Base-by-base conservation (phyloP, 2,888 invertebrate species). In the Augiades crinisus region DNA sequence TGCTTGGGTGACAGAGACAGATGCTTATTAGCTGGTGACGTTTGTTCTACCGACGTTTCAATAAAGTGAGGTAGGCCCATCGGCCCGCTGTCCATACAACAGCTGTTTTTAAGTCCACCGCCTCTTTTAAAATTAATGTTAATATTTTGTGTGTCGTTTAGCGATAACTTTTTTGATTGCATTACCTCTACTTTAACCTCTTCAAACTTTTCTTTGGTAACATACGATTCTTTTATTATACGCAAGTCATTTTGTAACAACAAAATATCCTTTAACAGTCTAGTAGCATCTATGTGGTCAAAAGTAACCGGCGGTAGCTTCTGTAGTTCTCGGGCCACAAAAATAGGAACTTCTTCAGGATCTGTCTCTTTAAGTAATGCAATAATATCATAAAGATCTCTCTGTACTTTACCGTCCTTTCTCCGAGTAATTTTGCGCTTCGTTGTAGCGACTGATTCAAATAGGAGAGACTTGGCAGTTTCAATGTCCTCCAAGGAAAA, bases 351-450 rank as follows among this genome's bases (percentile, higher is more conserved):
- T 1, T 21, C 13, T 33, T 62, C 60, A 0, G 56, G 54, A 43
- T 59, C 45, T 1, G 36, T 46, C 30, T 55, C 52, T 36, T 55
- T 58, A 7, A 60, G 6, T 0, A 57, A 7, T 34, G 52, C 22
- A 5, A 60, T 53, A 2, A 57, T 57, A 24, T 60, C 62, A 8
- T 60, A 57, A 12, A 62, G 44, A 36, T 60, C 51, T 12, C 60
- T 33, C 3, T 6, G 47, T 36, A 7, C 5, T 14, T 58, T 62
- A 2, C 46, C 58, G 2, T 46, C 31, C 8, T 34, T 47, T 36
- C 41, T 47, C 6, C 58, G 30, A 3, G 21, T 44, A 8, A 24
- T 50, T 3, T 24, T 38, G 2, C 8, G 13, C 12, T 33, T 33
- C 41, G 13, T 49, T 12, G 47, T 57, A 3, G 55, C 4, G 3